Base-by-base conservation (phyloP, 2,797 vertebrate genomes). In the Hozukius guyotensis region DNA sequence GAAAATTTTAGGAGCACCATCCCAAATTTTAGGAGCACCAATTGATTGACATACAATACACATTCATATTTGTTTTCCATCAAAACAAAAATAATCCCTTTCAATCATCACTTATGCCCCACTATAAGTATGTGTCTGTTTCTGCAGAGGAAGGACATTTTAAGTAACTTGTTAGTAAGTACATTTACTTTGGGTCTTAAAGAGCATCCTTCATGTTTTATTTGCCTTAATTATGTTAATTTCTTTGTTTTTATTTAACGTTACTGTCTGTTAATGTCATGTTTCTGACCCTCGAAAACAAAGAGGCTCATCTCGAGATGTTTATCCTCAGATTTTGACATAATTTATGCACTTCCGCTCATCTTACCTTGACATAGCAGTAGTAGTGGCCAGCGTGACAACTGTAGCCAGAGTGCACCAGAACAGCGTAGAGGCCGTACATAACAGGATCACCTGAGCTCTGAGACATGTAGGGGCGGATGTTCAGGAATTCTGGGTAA, bases 401-500 rank as follows among this genome's bases (percentile, higher is more conserved):
- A 86, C 97, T 98, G 91, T 98, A 97, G 27, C 98, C 98, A 4
- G 98, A 98, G 88, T 99, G 98, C 63, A 99, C 98, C 84, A 99
- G 95, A 38, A 99, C 98, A 0, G 98, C 98, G 1, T 99, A 99
- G 42, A 99, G 97, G 6, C 96, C 95, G 0, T 98, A 99, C 95
- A 93, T 96, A 25, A 99, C 94, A 0, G 98, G 96, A 25, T 98
- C 97, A 0, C 98, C 98, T 0, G 83, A 95, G 82, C 88, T 97
- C 92, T 97, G 97, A 13, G 98, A 99, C 98, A 99, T 99, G 90
- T 98, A 99, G 0, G 98, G 98, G 4, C 98, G 96, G 84, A 99
- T 95, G 85, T 99, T 97, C 79, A 99, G 92, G 85, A 97, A 96
- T 87, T 99, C 98, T 0, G 98, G 98, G 55, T 99, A 99, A 42